Conservation (phyloP, 2,797 vertebrate genomes). For the Brachyalestes nurse region DNA sequence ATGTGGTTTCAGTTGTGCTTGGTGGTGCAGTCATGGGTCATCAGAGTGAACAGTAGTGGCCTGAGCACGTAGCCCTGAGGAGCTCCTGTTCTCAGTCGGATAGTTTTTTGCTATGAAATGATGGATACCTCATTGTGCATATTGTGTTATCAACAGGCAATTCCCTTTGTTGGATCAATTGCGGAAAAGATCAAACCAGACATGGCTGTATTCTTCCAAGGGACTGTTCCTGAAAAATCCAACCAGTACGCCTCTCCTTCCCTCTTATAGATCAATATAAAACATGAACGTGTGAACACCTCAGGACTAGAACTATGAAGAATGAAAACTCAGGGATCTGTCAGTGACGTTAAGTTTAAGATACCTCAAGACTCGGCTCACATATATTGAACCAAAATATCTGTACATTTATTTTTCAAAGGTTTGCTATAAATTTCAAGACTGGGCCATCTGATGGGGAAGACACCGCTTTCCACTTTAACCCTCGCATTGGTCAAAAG, state of each 20-base stretch:
- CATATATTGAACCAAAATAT: not conserved
- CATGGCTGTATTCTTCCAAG: constrained; percentile 36
- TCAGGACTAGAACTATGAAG: not conserved
- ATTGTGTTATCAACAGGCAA: not conserved
- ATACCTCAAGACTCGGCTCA: too few species aligned
- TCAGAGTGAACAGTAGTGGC: too few species aligned
- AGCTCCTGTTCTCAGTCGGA: too few species aligned
- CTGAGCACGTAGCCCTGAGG: too few species aligned
- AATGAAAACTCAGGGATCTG: not conserved
- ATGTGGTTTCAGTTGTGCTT: too few species aligned
- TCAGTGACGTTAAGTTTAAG: too few species aligned
- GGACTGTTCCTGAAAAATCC: constrained; percentile 21
- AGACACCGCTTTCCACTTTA: constrained; percentile 45
- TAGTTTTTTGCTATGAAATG: too few species aligned
- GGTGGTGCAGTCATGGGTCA: too few species aligned
- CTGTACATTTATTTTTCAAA: not conserved
- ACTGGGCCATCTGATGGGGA: constrained; percentile 12
- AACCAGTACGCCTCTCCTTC: not conserved
- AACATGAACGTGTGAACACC: not conserved
- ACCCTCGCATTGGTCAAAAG: not conserved
- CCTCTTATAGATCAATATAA: not conserved
- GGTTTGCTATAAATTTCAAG: constrained; percentile 33
- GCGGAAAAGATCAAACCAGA: constrained; percentile 22
- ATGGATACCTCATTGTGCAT: not conserved
- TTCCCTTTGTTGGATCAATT: constrained; percentile 32